These are phyloP conservation scores for Idaea dimidiata DNA, from an alignment of 2,888 invertebrate species.

Conservation along the genomic window DNA sequence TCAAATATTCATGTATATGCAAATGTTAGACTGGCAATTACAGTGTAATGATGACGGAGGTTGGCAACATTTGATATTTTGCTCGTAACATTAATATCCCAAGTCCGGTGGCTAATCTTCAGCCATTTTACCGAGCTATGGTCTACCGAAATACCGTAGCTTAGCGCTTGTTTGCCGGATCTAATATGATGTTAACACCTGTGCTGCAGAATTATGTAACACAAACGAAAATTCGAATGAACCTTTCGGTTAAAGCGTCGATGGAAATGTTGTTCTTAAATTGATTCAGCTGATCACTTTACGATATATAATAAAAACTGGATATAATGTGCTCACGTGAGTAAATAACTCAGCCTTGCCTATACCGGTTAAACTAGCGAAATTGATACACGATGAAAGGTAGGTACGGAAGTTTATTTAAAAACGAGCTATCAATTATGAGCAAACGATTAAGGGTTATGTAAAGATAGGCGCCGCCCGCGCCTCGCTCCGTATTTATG, in stretches of 20 bases:
- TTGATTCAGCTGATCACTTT: conserved; percentile 37
- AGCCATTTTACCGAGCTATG: conserved; percentile 65
- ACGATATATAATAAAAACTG: conserved; percentile 12
- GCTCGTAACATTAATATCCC: conserved; percentile 59
- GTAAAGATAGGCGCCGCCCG: not conserved
- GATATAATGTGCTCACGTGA: conserved; percentile 14
- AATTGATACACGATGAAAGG: not conserved
- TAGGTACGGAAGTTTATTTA: not conserved
- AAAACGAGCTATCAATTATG: not conserved
- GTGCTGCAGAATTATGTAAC: conserved; percentile 61
- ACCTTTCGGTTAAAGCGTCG: conserved; percentile 46
- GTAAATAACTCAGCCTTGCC: not conserved
- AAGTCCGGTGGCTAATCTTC: conserved; percentile 69
- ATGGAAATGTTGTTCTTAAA: conserved; percentile 43
- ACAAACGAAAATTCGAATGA: conserved; percentile 11
- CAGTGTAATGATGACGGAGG: conserved; percentile 31
- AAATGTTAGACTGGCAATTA: conserved; percentile 32
- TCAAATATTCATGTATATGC: conserved; percentile 24
- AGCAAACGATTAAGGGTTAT: conserved; percentile 13
- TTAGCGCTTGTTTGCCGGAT: conserved; percentile 75
- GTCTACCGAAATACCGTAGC: conserved; percentile 65
- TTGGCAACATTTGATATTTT: conserved; percentile 54
- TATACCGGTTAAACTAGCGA: not conserved
- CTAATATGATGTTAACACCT: conserved; percentile 77
- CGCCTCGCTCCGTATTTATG: conserved; percentile 47